Conservation (phyloP, 1,140 invertebrate genomes). For the Monomorium pharaonis region DNA sequence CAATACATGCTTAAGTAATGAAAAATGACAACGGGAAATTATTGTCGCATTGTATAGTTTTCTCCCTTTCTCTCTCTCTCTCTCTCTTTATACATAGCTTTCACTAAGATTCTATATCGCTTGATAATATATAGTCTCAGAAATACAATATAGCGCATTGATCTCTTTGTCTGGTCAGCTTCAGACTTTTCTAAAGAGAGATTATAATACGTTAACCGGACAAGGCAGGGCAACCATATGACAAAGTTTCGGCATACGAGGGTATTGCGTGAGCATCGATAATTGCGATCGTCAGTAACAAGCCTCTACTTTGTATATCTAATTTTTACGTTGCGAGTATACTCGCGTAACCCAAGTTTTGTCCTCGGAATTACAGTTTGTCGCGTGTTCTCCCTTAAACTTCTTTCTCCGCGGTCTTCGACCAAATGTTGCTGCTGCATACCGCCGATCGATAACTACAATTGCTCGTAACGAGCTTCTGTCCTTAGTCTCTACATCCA, state of each 20-base stretch:
- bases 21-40: no score
- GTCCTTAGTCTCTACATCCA: conserved; percentile 23
- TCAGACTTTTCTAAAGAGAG: not conserved
- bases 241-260: conserved; percentile 62
- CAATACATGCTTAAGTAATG: no score
- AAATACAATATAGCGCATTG: not conserved
- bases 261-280: conserved; percentile 49
- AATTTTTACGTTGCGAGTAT: conserved; percentile 51
- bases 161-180: conserved; percentile 22
- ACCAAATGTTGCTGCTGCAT: conserved; percentile 51
- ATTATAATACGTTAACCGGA: conserved; percentile 28
- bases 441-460: conserved; percentile 46
- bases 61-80: no score
- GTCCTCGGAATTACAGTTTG: conserved; percentile 53
- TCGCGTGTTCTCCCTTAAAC: conserved; percentile 55
- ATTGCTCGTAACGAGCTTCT: conserved; percentile 51
- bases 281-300: conserved; percentile 53
- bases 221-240: conserved; percentile 36
- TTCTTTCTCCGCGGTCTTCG: conserved; percentile 39
- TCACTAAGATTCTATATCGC: not conserved
- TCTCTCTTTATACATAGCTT: not conserved
- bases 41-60: no score
- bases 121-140: not conserved
- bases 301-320: conserved; percentile 51
- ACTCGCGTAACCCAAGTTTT: conserved; percentile 30